phyloP scores from a whole-genome alignment of 2,888 invertebrate species.

The Chrysotoxum bicinctum region DNA sequence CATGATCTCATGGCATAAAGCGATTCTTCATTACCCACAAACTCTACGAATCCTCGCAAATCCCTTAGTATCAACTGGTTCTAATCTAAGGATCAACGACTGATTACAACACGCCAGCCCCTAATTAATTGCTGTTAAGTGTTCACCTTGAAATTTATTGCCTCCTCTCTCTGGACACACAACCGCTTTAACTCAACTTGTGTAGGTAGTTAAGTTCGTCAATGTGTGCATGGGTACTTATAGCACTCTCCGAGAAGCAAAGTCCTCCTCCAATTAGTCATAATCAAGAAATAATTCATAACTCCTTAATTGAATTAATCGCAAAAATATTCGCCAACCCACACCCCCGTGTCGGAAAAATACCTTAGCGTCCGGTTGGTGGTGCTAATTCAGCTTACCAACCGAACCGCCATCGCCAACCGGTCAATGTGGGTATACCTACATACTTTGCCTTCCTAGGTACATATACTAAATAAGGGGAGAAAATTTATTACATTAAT shows the following conservation, averaged over 20 bases:
- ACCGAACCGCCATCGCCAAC: not conserved
- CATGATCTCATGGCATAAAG: slow-evolving; percentile 46
- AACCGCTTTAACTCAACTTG: slow-evolving; percentile 27
- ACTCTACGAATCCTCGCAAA: slow-evolving; percentile 25
- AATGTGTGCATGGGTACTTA: not conserved
- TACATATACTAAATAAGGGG: slow-evolving; percentile 32
- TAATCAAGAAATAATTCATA: slow-evolving; percentile 72
- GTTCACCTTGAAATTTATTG: slow-evolving; percentile 72
- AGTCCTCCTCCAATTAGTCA: slow-evolving; percentile 68
- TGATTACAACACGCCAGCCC: slow-evolving; percentile 68
- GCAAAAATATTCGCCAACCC: slow-evolving; percentile 67
- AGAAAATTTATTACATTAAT: slow-evolving; percentile 73
- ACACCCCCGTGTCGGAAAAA: slow-evolving; percentile 17
- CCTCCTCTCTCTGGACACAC: slow-evolving; percentile 49
- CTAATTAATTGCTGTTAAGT: slow-evolving; percentile 70
- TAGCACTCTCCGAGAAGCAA: not conserved
- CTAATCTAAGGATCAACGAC: slow-evolving; percentile 67
- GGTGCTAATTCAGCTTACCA: slow-evolving; percentile 33
- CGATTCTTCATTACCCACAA: slow-evolving; percentile 44
- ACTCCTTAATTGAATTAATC: slow-evolving; percentile 72
- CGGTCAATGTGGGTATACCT: slow-evolving; percentile 4
- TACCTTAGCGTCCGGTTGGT: slow-evolving; percentile 26
- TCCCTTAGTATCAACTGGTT: slow-evolving; percentile 44
- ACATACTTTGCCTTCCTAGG: not conserved
- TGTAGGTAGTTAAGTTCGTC: not conserved